A percentile compares a stretch with the other conserved stretches of the same genome.
Evolutionary conservation across 2,888 invertebrate genomes (phyloP).

Genomic region (Melitaea athalia): DNA sequence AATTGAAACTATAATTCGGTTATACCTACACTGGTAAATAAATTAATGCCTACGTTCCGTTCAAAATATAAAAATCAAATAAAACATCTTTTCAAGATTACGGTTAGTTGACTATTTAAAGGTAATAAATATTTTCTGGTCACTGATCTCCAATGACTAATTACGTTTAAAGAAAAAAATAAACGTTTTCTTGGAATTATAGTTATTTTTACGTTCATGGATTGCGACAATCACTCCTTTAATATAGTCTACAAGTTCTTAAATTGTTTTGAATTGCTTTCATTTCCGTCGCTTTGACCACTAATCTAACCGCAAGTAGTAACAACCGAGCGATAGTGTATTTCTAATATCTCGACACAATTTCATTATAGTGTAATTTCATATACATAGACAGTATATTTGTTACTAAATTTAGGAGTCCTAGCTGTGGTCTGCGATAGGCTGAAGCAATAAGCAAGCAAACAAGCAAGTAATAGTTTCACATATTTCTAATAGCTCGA

Average conservation of each 20-base stretch:
- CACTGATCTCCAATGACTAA: constrained; percentile 5
- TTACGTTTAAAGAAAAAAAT: constrained; percentile 9
- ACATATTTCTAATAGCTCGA: not conserved
- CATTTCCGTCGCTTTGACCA: constrained; percentile 55
- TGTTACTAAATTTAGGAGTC: no score
- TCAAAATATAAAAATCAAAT: not conserved
- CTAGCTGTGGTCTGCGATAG: no score
- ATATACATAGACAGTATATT: no score
- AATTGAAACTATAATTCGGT: not conserved
- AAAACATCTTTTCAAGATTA: not conserved
- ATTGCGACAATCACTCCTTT: constrained; percentile 29
- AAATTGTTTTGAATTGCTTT: constrained; percentile 55
- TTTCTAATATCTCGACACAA: not conserved
- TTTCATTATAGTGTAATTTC: no score
- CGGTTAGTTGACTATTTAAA: not conserved
- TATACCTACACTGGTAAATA: no score
- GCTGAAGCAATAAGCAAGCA: constrained; percentile 42
- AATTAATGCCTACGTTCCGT: no score
- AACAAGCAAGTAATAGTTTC: constrained; percentile 2
- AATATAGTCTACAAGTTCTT: constrained; percentile 32
- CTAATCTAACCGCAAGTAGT: constrained; percentile 51
- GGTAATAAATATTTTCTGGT: not conserved
- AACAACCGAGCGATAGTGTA: constrained; percentile 6
- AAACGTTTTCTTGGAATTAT: constrained; percentile 18
- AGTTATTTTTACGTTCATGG: constrained; percentile 7